Evolutionary conservation across 2,888 invertebrate genomes (phyloP).

Genomic region (Drosophila neotestacea): DNA sequence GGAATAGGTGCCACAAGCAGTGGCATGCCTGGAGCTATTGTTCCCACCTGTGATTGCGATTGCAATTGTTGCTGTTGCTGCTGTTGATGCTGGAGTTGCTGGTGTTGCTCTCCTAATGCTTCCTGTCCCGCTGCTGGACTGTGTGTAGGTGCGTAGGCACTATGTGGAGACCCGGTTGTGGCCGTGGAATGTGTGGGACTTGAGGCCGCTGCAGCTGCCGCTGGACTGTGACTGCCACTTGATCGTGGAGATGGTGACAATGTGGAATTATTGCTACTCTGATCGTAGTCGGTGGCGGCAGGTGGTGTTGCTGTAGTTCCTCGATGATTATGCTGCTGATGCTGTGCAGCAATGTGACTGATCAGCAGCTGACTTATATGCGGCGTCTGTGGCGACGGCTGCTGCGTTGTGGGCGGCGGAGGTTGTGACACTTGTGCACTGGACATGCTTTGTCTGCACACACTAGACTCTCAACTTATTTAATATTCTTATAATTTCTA

Average conservation of each 20-base stretch:
- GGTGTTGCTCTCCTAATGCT: constrained; percentile 29
- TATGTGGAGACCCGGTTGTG: constrained; percentile 81
- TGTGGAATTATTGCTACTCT: constrained; percentile 78
- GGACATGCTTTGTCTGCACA: constrained; percentile 80
- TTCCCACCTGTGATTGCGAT: constrained; percentile 22
- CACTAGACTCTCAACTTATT: constrained; percentile 10
- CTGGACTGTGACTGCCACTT: constrained; percentile 31
- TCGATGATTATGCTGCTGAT: constrained; percentile 53
- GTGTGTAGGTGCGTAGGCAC: constrained; percentile 68
- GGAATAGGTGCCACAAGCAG: constrained; percentile 72
- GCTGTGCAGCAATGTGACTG: constrained; percentile 80
- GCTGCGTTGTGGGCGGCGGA: constrained; percentile 70
- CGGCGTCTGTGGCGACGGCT: constrained; percentile 56
- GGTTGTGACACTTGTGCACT: constrained; percentile 85
- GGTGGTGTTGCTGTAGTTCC: constrained; percentile 44
- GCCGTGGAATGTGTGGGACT: constrained; percentile 76
- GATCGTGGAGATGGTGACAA: constrained; percentile 74
- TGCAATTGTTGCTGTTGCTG: constrained; percentile 22
- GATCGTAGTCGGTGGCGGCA: constrained; percentile 78
- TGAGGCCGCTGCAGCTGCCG: constrained; percentile 61
- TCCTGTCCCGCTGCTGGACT: constrained; percentile 65
- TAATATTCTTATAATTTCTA: constrained; percentile 9
- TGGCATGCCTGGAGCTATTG: constrained; percentile 51
- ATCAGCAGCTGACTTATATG: constrained; percentile 83
- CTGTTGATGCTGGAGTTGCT: constrained; percentile 34